Base-by-base conservation (phyloP, 2,797 vertebrate genomes). In the Pangasius larnaudii region DNA sequence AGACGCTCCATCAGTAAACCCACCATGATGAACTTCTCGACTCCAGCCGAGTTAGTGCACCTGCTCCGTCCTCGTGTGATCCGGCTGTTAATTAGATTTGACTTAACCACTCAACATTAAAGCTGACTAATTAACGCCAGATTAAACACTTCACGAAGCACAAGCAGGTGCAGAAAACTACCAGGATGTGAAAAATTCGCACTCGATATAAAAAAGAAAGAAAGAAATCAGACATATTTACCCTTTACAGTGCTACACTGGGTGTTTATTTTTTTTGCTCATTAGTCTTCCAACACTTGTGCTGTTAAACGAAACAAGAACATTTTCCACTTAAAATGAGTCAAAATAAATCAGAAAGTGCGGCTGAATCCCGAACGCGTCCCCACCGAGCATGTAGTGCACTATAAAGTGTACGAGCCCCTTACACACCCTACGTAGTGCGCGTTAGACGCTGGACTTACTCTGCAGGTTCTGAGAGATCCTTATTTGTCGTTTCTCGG, bases 391-490 rank as follows among this genome's bases (percentile, higher is more conserved):
- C n/a, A 16, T 0, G 0, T 42, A 24, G 33, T 39, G 67, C 67
- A 9, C 67, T 72, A 42, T 22, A 2, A 72, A 72, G 33, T 30
- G 63, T 65, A 36, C 33, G 0, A 0, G 33, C 18, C 14, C 33
- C 67, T 0, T 2, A 5, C 56, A 59, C 77, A 24, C 30, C 27
- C 24, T 1, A 61, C 36, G 22, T 24, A n/a, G 13, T 19, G 19
- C 3, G 11, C 1, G 51, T 5, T 9, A 61, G 49, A 51, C 0
- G 5, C 3, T 4, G 16, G 10, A 96, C 97, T 97, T 81, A 98
- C 97, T 97, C 87, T 96, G 96, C 56, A 97, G 95, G 79, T 95
- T 94, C n/a, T 97, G 96, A 77, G 94, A 92, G 2, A 93, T 84
- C 86, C 88, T 94, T 78, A 97, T 92, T 39, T 91, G 92, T 90